Conservation (phyloP, 2,888 invertebrate genomes). For the Dicyrtoma fusca region DNA sequence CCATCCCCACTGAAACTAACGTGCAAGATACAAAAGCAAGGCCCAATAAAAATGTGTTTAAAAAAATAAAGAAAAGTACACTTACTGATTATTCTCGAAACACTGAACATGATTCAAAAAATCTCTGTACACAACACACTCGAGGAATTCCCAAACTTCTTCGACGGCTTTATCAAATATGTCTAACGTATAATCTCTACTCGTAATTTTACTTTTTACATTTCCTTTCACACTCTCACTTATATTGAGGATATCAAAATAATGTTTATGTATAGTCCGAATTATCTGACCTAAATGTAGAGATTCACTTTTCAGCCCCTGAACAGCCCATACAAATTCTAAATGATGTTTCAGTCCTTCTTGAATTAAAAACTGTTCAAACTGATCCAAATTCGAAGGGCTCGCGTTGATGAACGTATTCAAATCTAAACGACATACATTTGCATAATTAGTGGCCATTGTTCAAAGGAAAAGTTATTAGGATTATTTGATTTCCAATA, state of each 20-base stretch:
- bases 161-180: constrained; percentile 39
- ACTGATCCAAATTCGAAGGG: constrained; percentile 19
- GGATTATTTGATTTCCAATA: not conserved
- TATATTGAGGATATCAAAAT: constrained; percentile 18
- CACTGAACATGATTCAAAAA: constrained; percentile 26
- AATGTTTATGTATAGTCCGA: constrained; percentile 27
- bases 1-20: too few species aligned
- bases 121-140: constrained; percentile 11
- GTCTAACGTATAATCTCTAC: constrained; percentile 21
- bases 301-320: constrained; percentile 32
- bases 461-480: not conserved
- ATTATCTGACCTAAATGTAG: constrained; percentile 14
- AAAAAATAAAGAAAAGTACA: too few species aligned
- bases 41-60: too few species aligned
- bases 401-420: constrained; percentile 22
- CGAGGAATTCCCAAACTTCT: constrained; percentile 34
- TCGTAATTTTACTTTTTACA: constrained; percentile 29
- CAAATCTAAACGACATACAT: constrained; percentile 11
- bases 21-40: too few species aligned
- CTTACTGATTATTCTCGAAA: not conserved
- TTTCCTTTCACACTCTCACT: constrained; percentile 24
- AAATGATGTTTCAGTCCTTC: constrained; percentile 30
- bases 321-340: constrained; percentile 36
- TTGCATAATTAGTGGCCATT: too few species aligned
- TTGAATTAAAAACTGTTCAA: constrained; percentile 24